phyloP scores from a whole-genome alignment of 1,140 invertebrate genomes.

The Caenorhabditis latens region DNA sequence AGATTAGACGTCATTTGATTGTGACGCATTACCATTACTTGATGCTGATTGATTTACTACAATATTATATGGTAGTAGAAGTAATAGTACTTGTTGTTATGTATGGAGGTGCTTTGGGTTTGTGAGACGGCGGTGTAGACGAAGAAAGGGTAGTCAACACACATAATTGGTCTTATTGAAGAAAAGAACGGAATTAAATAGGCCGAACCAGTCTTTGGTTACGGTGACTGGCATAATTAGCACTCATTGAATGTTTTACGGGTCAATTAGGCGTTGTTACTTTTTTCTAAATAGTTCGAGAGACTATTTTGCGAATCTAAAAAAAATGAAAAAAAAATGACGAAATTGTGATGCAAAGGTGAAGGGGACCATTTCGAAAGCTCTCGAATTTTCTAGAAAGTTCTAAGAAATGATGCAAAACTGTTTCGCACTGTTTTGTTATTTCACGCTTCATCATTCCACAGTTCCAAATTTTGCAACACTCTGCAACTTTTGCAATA shows the following conservation, averaged over 20 bases:
- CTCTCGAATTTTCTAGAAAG: background rate
- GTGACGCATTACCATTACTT: background rate
- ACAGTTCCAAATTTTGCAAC: background rate
- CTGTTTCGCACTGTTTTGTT: background rate
- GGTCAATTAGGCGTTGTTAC: background rate
- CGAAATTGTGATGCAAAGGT: background rate
- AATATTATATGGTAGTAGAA: background rate
- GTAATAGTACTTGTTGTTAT: constrained; percentile 10
- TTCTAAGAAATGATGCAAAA: constrained; percentile 21
- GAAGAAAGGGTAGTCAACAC: constrained; percentile 25
- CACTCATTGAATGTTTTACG: too few relatives aligned
- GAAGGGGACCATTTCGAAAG: background rate
- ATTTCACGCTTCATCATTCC: background rate
- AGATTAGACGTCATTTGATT: background rate
- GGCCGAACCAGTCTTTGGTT: background rate
- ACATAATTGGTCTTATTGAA: constrained; percentile 2
- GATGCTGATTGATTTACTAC: constrained; percentile 13
- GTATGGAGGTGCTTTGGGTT: background rate
- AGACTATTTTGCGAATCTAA: too few relatives aligned
- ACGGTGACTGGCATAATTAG: background rate
- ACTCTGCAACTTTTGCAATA: background rate
- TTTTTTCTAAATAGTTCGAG: too few relatives aligned
- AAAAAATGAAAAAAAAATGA: constrained; percentile 10
- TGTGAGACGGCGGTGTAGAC: background rate
- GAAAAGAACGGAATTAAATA: constrained; percentile 12